Percentiles rank a stretch among this genome's conserved stretches.
Evolutionary conservation across 2,888 invertebrate species (phyloP).

Genomic region (Trichopoda pennipes): DNA sequence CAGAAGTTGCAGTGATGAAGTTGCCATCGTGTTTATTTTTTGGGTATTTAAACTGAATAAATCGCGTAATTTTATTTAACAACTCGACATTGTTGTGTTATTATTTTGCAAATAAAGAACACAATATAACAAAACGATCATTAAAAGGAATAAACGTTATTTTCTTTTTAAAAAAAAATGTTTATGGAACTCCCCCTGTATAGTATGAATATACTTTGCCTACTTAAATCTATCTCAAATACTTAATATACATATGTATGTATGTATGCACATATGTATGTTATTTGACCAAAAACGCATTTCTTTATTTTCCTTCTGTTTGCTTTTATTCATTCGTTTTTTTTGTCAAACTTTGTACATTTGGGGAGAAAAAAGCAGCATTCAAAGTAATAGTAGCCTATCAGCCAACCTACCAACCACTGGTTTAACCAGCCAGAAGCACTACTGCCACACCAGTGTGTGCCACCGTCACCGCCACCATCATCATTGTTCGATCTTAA

Average conservation of each 20-base stretch:
- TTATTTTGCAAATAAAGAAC: no score
- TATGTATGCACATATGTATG: neutral
- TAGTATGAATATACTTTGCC: neutral
- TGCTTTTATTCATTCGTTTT: neutral
- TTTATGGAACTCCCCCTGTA: neutral
- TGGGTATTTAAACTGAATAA: no score
- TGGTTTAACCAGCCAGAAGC: slow-evolving; percentile 33
- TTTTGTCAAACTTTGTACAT: slow-evolving; percentile 12
- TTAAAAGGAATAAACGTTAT: no score
- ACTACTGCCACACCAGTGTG: slow-evolving; percentile 19
- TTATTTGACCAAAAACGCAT: slow-evolving; percentile 58
- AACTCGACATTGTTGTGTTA: no score
- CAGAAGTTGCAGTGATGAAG: no score
- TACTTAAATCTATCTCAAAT: slow-evolving; percentile 27
- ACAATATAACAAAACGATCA: no score
- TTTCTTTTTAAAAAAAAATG: no score
- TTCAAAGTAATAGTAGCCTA: slow-evolving; percentile 26
- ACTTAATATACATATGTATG: neutral
- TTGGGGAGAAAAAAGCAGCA: slow-evolving; percentile 36
- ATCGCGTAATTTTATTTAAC: no score
- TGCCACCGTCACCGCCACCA: slow-evolving; percentile 30
- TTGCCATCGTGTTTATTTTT: no score
- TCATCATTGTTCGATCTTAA: slow-evolving; percentile 38
- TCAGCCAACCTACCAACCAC: slow-evolving; percentile 24
- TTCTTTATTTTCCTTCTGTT: slow-evolving; percentile 35